phyloP scores from a whole-genome alignment of 2,797 vertebrate genomes.

The Distichodus sexfasciatus region DNA sequence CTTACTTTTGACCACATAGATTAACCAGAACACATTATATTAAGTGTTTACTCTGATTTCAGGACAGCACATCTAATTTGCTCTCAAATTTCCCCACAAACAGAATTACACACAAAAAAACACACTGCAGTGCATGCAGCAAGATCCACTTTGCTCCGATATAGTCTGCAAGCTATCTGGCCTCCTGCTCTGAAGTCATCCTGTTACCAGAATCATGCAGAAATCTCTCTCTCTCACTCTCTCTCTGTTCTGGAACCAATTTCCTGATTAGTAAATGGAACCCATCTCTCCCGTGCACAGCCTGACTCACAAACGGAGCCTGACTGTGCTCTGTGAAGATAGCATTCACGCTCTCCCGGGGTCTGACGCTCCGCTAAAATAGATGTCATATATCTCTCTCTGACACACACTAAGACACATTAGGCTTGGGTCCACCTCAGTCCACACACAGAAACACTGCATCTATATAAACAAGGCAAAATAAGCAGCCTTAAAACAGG shows the following conservation, averaged over 20 bases:
- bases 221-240: background rate
- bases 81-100: background rate
- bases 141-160: background rate
- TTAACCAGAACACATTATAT: background rate
- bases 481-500: background rate
- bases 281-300: background rate
- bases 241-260: conserved; percentile 8
- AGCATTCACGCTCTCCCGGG: conserved; percentile 2
- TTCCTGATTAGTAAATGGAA: conserved; percentile 23
- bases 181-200: conserved; percentile 12
- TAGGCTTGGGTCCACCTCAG: background rate
- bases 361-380: conserved; percentile 15
- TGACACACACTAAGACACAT: background rate
- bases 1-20: background rate
- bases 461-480: background rate
- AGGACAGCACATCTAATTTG: background rate
- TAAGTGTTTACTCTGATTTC: background rate
- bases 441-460: conserved; percentile 3
- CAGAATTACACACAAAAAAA: background rate
- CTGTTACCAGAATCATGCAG: conserved; percentile 13
- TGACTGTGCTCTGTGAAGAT: conserved; percentile 28
- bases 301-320: conserved; percentile 7
- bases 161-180: background rate
- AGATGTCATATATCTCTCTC: conserved; percentile 8
- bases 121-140: background rate